phyloP scores from a whole-genome alignment of 2,888 invertebrate species.

The Drosophila lacicola region DNA sequence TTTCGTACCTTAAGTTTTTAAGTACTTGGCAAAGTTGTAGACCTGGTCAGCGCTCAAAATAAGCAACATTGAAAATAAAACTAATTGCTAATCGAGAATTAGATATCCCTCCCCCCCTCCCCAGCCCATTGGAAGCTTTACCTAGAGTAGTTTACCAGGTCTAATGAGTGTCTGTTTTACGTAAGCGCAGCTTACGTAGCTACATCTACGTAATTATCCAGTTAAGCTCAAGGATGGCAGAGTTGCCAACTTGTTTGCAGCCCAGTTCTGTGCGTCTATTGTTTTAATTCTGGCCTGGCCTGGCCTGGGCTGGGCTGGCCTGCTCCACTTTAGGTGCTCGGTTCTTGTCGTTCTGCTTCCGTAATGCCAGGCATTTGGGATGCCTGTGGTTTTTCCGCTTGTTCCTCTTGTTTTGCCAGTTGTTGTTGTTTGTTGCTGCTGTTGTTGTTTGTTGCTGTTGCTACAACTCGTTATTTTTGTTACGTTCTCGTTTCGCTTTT shows the following conservation, averaged over 20 bases:
- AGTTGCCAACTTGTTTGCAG: constrained; percentile 63
- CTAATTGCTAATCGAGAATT: constrained; percentile 73
- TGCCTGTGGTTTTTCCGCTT: constrained; percentile 29
- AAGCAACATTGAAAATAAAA: constrained; percentile 63
- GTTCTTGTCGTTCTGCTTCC: constrained; percentile 42
- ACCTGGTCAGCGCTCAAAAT: constrained; percentile 33
- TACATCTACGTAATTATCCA: constrained; percentile 70
- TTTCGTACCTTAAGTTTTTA: constrained; percentile 70
- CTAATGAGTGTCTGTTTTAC: constrained; percentile 22
- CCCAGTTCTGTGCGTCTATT: constrained; percentile 31
- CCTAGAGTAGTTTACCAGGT: constrained; percentile 3
- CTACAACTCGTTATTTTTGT: constrained; percentile 68
- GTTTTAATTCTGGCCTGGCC: constrained; percentile 34
- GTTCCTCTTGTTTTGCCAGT: constrained; percentile 35
- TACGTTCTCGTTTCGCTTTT: constrained; percentile 59
- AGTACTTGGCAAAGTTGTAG: constrained; percentile 68
- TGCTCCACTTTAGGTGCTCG: constrained; percentile 56
- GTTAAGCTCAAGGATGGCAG: constrained; percentile 54
- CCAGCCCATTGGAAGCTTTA: background rate
- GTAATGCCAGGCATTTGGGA: constrained; percentile 49
- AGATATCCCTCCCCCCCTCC: background rate
- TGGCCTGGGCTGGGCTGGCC: constrained; percentile 28
- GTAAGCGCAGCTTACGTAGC: constrained; percentile 55
- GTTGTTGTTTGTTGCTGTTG: constrained; percentile 2
- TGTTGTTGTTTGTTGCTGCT: too few species aligned